phyloP scores from a whole-genome alignment of 1,140 invertebrate genomes.

The Drosophila athabasca region DNA sequence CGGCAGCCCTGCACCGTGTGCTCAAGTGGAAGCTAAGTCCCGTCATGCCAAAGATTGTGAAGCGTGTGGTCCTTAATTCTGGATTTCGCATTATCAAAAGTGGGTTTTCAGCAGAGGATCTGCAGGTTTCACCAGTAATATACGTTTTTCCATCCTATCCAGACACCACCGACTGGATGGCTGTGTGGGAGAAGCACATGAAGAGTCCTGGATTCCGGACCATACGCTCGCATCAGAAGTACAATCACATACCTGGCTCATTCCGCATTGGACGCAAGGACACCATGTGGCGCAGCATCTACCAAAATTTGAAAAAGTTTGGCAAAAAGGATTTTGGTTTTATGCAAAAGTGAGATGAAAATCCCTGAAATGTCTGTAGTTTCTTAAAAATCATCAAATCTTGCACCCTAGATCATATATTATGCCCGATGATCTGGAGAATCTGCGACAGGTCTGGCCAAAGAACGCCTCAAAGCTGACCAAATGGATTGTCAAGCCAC shows the following conservation, averaged over 20 bases:
- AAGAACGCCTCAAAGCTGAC: constrained; percentile 88
- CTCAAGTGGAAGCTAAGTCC: constrained; percentile 96
- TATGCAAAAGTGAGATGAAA: constrained; percentile 88
- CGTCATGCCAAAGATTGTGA: constrained; percentile 94
- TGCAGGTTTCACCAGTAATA: no score
- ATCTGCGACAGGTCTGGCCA: constrained; percentile 94
- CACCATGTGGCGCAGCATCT: constrained; percentile 94
- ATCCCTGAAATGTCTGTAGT: neutral
- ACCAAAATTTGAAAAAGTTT: constrained; percentile 90
- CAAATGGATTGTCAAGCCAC: constrained; percentile 93
- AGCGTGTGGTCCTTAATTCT: constrained; percentile 92
- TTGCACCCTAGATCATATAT: constrained; percentile 89
- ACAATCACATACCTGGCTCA: constrained; percentile 98
- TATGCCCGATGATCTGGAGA: constrained; percentile 93
- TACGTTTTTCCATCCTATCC: neutral
- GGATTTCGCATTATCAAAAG: constrained; percentile 93
- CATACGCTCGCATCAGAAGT: constrained; percentile 94
- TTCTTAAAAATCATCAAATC: neutral
- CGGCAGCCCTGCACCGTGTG: constrained; percentile 88
- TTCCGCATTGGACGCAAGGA: constrained; percentile 99
- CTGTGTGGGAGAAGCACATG: constrained; percentile 93
- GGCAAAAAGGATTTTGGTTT: constrained; percentile 94
- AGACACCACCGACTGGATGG: constrained; percentile 90
- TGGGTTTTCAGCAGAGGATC: constrained; percentile 40
- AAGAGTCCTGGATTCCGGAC: constrained; percentile 90